Evolutionary conservation across 2,113 vertebrate genomes (phyloP).

Genomic region (Sander vitreus): DNA sequence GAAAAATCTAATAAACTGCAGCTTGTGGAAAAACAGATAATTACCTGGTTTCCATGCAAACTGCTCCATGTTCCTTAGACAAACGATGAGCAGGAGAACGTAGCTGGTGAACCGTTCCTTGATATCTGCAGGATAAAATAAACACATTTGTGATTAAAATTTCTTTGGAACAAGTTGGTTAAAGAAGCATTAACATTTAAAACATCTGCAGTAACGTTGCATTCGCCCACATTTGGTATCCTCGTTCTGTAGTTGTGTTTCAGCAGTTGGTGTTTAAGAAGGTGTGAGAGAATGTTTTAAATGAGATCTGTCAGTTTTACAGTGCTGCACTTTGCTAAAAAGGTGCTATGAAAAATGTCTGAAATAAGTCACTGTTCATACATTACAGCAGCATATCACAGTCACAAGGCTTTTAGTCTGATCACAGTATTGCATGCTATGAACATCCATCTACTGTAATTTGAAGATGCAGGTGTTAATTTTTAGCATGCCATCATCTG

Average conservation of each 20-base stretch:
- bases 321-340: background rate
- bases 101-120: conserved; percentile 98
- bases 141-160: background rate
- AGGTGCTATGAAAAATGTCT: background rate
- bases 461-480: conserved; percentile 15
- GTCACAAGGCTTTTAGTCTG: background rate
- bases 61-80: conserved; percentile 99
- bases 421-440: background rate
- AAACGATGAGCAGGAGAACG: conserved; percentile 95
- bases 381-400: background rate
- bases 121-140: conserved; percentile 88
- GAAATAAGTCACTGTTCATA: background rate
- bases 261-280: background rate
- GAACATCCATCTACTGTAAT: background rate
- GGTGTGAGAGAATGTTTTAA: background rate
- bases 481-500: conserved; percentile 6
- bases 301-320: background rate
- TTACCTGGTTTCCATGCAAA: conserved; percentile 98
- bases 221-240: background rate
- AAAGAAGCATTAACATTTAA: background rate
- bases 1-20: background rate
- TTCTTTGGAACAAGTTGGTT: background rate
- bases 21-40: conserved; percentile 2
- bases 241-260: background rate
- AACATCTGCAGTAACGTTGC: background rate